These are phyloP conservation scores for Aphelocoma coerulescens DNA, from an alignment of 2,113 vertebrate genomes.

Conservation along the genomic window DNA sequence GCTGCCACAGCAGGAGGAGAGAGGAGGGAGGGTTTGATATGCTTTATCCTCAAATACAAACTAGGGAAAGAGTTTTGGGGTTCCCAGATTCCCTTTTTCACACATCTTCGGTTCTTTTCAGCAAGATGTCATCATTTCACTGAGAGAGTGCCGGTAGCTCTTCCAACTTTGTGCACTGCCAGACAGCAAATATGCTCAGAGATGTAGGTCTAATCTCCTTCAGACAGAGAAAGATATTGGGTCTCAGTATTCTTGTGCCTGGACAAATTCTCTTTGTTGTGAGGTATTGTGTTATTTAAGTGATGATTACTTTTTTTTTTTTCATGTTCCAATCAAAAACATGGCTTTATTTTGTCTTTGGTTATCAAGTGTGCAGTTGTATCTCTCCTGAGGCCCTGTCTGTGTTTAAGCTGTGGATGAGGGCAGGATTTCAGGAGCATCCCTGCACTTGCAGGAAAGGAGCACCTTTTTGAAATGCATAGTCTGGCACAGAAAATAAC, in stretches of 20 bases:
- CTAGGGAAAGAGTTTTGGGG: neutral
- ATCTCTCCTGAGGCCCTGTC: neutral
- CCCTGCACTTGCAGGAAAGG: neutral
- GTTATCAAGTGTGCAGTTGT: neutral
- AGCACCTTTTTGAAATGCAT: neutral
- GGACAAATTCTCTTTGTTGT: neutral
- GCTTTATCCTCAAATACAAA: neutral
- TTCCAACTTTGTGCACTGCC: neutral
- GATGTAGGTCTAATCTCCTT: neutral
- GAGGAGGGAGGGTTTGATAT: neutral
- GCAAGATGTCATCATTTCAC: neutral
- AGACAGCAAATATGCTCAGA: neutral
- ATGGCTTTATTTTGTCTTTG: neutral
- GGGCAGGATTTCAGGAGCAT: neutral
- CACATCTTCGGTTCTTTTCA: neutral
- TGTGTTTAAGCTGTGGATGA: neutral
- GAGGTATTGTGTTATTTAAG: neutral
- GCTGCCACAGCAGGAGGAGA: neutral
- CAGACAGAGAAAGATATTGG: neutral
- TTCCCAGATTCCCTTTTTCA: neutral
- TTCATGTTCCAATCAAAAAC: neutral
- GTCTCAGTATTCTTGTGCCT: neutral
- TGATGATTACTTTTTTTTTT: neutral
- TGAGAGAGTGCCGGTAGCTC: rapidly evolving
- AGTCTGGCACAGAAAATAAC: neutral